Percentiles rank a stretch among this genome's conserved stretches.
Conservation (phyloP, 2,113 vertebrate genomes). For the Rhinoderma darwinii region DNA sequence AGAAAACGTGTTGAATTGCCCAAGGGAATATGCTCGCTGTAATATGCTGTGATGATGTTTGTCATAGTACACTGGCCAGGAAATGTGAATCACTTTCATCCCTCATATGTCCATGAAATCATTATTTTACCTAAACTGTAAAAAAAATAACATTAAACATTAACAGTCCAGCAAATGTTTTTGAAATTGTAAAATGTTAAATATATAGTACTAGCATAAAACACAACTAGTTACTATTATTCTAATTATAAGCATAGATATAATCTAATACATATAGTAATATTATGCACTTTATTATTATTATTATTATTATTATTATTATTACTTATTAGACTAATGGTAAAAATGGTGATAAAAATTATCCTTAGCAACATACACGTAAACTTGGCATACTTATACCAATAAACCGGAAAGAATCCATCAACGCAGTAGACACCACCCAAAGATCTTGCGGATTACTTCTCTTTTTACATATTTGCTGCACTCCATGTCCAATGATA, state of each 20-base stretch:
- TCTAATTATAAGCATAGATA: background rate
- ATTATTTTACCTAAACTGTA: conserved; percentile 24
- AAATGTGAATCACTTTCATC: conserved; percentile 25
- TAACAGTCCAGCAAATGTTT: background rate
- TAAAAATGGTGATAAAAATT: too few species aligned
- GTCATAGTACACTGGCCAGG: conserved; percentile 23
- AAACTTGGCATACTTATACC: too few species aligned
- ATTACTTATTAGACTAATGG: too few species aligned
- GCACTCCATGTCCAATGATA: too few species aligned
- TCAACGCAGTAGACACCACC: too few species aligned
- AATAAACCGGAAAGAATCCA: too few species aligned
- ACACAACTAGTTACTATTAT: background rate
- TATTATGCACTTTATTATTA: too few species aligned
- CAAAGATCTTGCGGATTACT: too few species aligned
- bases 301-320: too few species aligned
- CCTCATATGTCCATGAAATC: conserved; percentile 17
- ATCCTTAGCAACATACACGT: too few species aligned
- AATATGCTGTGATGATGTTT: conserved; percentile 34
- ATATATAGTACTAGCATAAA: background rate
- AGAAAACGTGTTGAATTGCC: background rate
- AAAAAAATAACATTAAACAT: background rate
- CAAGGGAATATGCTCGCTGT: conserved; percentile 14
- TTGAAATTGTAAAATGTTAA: background rate
- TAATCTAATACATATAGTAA: too few species aligned
- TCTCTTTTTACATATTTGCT: too few species aligned